These are phyloP conservation scores for Lepilemur ruficaudatus DNA, from an alignment of 2,797 vertebrate genomes.

Conservation along the genomic window DNA sequence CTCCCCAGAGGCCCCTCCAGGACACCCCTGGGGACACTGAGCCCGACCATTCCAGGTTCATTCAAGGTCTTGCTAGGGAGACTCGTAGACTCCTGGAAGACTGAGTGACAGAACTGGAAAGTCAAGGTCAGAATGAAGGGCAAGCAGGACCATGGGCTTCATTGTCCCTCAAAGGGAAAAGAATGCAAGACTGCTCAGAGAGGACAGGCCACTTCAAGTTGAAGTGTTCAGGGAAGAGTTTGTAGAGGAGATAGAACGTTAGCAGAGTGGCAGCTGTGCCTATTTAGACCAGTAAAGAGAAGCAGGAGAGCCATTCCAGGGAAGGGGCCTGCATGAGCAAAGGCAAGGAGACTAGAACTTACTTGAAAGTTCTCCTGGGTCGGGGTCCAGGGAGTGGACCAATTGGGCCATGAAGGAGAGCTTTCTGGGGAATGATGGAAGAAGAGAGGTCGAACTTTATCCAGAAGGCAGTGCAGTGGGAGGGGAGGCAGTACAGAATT, in stretches of 20 bases:
- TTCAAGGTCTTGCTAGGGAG: not conserved
- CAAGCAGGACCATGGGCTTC: not conserved
- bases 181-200: not conserved
- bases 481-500: not conserved
- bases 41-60: not conserved
- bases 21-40: not conserved
- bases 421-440: not conserved
- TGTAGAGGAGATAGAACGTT: not conserved
- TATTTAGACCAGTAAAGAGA: not conserved
- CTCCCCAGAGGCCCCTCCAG: not conserved
- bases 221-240: not conserved
- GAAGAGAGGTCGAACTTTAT: not conserved
- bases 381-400: not conserved
- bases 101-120: not conserved
- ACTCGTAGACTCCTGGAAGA: not conserved
- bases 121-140: not conserved
- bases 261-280: not conserved
- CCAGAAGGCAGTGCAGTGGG: not conserved
- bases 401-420: not conserved
- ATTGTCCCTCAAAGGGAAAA: not conserved
- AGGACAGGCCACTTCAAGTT: not conserved
- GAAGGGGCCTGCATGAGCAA: not conserved
- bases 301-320: not conserved
- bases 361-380: not conserved
- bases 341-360: not conserved